A percentile compares a stretch with the other conserved stretches of the same genome.
phyloP scores from a whole-genome alignment of 2,797 vertebrate species.

The Rousettus madagascariensis region DNA sequence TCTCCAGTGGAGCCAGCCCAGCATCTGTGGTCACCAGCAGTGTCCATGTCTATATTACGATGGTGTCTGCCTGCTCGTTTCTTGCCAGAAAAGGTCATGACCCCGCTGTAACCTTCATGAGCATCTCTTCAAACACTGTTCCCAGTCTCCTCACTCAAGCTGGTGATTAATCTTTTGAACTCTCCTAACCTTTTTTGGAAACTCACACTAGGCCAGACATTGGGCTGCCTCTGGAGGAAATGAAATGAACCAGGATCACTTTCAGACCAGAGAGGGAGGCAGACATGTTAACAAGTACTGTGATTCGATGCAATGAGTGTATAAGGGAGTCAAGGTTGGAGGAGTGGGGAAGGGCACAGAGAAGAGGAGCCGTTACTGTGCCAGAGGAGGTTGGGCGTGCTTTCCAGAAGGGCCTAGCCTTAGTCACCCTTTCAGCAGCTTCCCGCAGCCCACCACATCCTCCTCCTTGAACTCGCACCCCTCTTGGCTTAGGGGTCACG shows the following conservation, averaged over 20 bases:
- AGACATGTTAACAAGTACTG: background rate
- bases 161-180: background rate
- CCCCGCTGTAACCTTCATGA: background rate
- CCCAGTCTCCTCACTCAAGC: background rate
- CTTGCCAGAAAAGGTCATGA: background rate
- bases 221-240: background rate
- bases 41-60: background rate
- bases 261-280: background rate
- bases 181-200: background rate
- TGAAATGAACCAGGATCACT: background rate
- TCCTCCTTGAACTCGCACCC: background rate
- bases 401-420: background rate
- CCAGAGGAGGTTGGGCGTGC: background rate
- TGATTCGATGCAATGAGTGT: background rate
- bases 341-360: too few species aligned
- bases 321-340: too few species aligned
- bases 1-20: background rate
- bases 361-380: background rate
- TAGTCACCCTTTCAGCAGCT: background rate
- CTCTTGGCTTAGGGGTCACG: background rate
- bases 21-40: too few species aligned
- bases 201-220: background rate
- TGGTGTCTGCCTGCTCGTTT: background rate
- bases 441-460: rapidly evolving
- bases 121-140: background rate